Conservation (phyloP, 2,113 vertebrate species). For the Geococcyx californianus region DNA sequence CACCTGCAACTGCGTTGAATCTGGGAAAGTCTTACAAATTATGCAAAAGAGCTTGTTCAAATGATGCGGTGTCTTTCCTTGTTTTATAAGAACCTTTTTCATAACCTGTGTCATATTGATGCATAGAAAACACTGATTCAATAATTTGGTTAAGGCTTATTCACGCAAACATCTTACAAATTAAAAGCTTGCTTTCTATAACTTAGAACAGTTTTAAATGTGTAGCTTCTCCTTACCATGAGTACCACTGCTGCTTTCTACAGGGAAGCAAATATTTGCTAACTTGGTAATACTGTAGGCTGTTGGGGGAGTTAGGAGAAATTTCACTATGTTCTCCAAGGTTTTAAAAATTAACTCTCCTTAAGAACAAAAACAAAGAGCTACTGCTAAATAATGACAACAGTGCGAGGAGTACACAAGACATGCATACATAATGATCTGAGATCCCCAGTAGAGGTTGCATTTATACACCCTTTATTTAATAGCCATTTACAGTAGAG, state of each 20-base stretch:
- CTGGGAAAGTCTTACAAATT: background rate
- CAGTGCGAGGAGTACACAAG: background rate
- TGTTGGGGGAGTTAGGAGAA: background rate
- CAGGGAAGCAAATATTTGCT: background rate
- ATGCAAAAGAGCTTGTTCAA: background rate
- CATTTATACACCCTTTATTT: background rate
- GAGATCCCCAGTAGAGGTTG: background rate
- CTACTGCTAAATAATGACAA: background rate
- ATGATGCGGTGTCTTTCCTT: background rate
- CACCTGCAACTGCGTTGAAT: background rate
- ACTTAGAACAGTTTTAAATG: background rate
- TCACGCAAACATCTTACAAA: background rate
- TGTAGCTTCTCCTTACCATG: background rate
- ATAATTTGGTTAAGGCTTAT: background rate
- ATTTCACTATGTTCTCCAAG: background rate
- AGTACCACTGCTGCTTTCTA: background rate
- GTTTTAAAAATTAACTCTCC: background rate
- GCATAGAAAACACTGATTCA: background rate
- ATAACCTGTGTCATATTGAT: background rate
- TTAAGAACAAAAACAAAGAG: background rate
- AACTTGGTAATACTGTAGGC: background rate
- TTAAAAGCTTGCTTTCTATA: background rate
- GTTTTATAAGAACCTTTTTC: background rate
- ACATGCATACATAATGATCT: background rate
- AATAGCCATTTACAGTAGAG: background rate